Base-by-base conservation (phyloP, 2,797 vertebrate genomes). In the Chaetophractus vellerosus region DNA sequence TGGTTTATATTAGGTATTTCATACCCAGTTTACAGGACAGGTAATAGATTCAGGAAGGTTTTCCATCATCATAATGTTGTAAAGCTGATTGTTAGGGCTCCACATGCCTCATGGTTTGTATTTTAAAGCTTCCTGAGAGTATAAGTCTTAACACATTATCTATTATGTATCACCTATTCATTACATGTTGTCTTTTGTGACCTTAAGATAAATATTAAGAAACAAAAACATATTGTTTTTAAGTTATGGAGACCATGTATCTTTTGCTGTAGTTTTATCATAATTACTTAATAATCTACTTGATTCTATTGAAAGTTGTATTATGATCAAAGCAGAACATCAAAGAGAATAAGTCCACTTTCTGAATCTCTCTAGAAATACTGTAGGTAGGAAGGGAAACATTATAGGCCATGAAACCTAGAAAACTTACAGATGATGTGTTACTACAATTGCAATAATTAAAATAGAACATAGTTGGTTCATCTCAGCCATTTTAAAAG, bases 201-300 rank as follows among this genome's bases (percentile, higher is more conserved):
- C 24, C 33, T 72, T 85, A 8, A 10, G 8, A 0, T 21, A 68
- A 36, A 1, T 80, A 68, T 74, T 80, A 93, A 80, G 90, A 9
- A 50, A 12, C 38, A 83, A 82, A 95, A 71, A 38, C 3, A 69
- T 52, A 81, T 74, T 66, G 45, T 69, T 95, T 82, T 63, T 38
- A 95, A 64, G 26, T 36, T 78, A 24, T 69, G 12, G 18, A 14
- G 2, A 9, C 9, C 26, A 26, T 9, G 0, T 76, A 24, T 36
- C 5, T 68, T 50, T 26, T 23, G 24, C 18, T 26, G 10, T 21
- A 36, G 16, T 7, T 68, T 21, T 8, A 68, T 19, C 21, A 18
- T 68, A 36, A 36, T 4, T 68, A 36, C 2, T 19, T 36, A 28
- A 68, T 36, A 68, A 61, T 36, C 18, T 21, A 36, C 33, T 68